Evolutionary conservation across 2,888 invertebrate genomes (phyloP), one percentile per base, ranked within the genome.

Genomic region (Nymphalis polychloros): DNA sequence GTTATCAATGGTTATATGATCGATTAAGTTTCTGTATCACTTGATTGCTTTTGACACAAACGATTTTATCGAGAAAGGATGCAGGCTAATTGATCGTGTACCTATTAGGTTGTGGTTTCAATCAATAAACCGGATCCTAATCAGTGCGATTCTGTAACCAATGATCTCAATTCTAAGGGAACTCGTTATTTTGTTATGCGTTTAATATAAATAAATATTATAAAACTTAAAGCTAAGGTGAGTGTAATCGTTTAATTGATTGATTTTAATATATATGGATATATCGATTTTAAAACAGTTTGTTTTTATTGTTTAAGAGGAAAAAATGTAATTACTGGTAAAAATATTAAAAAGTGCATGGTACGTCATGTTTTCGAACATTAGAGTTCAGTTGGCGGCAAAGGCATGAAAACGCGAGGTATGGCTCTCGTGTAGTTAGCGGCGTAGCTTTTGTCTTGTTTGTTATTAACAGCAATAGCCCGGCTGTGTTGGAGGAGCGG

Each of bases 391-490:
- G 67, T 67, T 64, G 62, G 63, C 62, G 62, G 69, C 68, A 49
- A 63, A 48, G 60, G 52, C 65, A 50, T 63, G 50, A 66, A 71
- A 69, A 71, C 59, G 64, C 64, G 61, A 47, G 61, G 59, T 62
- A 67, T 60, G 71, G 59, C 41, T 82, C 81, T 83, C 81, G 84
- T 80, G 85, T 84, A 85, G 86, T 88, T 87, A 87, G 84, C 85
- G 84, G 84, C 82, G 81, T 80, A 80, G 80, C 84, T 85, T 85
- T 88, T 84, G 87, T 83, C 87, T 89, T 90, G 89, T 90, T 90
- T 89, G 88, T 90, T 90, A 88, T 87, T 89, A 88, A 83, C 84
- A 84, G 85, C 86, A 87, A 87, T 85, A 81, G 85, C 84, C 84
- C 81, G 81, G 79, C 75, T 73, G 71, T 71, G 49, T 19, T 23